Base-by-base conservation (phyloP, 2,113 vertebrate genomes). In the Syrmaticus mikado region DNA sequence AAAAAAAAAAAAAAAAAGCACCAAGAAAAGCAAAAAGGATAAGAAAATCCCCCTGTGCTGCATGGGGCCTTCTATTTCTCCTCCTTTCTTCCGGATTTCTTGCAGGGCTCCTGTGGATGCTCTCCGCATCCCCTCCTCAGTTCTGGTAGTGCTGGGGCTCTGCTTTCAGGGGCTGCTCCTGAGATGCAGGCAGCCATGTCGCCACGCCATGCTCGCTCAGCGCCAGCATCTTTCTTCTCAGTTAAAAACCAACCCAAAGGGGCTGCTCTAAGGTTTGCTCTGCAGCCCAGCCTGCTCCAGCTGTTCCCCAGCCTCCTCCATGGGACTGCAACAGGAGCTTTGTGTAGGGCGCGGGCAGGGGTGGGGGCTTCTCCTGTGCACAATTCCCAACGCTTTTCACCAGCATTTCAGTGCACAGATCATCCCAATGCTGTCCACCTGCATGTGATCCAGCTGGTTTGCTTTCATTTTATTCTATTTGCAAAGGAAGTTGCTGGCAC, bases 21-120 rank as follows among this genome's bases (percentile, higher is more conserved):
- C 46, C 46, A 3, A 0, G 46, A 75, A 34, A 77, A 95, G 81
- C 77, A 84, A 21, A 83, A 93, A 84, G 78, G 62, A 72, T 72
- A 89, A 79, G 74, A 3, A 34, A 75, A 48, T 32, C 77, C 61
- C 58, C 32, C 40, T 90, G n/a, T 1, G 10, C 79, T 45, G 79
- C 50, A 9, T 0, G 0, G 30, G n/a, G 28, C 40, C 40, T 72
- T 75, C 36, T 14, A 13, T 40, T 32, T 25, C 57, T 43, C 32
- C 34, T 38, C 20, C 16, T 62, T 13, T 10, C 14, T 13, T 19
- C 19, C 16, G 17, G 14, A 6, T 22, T 30, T 71, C 2, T 55
- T 21, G n/a, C 40, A 52, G 48, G 43, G 38, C 22, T 57, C 43
- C 17, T 62, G 80, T 4, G 14, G 73, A 38, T 57, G 62, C 41